Base-by-base conservation (phyloP, 92 coral and sea anemone species). In the Actinostola sp. region DNA sequence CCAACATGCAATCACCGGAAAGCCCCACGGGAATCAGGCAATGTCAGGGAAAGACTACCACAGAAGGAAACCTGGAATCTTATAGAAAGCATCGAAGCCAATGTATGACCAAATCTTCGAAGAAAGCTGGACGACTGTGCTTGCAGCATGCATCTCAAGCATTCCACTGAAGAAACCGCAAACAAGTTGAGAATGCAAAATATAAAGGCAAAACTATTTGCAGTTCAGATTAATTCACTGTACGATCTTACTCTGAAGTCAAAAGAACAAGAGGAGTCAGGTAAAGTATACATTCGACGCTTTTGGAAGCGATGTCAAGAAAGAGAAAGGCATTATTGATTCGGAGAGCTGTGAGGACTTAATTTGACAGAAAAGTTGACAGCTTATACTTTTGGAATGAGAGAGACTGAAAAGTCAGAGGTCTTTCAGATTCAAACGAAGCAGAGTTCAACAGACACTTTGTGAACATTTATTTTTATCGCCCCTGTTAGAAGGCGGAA, bases 91-190 rank as follows among this genome's bases (percentile, higher is more conserved):
- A 83, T 83, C 51, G 60, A 83, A 35, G 74, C 15, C 8, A 80
- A 68, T 81, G 44, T 80, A 73, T 51, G 86, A 81, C 12, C 55
- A 66, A 30, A 76, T 66, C 53, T 81, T 81, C 34, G 86, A 81
- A 39, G 81, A n/a, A 73, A 45, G 68, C 75, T 19, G 80, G 81
- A 0, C 81, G 86, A 19, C 44, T 81, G 1, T 5, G 78, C 70
- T 9, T 32, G 46, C 38, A 66, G 61, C 46, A n/a, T n/a, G n/a
- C n/a, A 16, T 57, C 19, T 54, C 10, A 15, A 49, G 35, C 5
- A 1, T 62, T 3, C 73, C 85, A 35, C n/a, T n/a, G n/a, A n/a
- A n/a, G 79, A n/a, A 73, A 73, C 20, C 35, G 69, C 31, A 72
- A 81, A 41, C 80, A 81, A 48, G 80, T 81, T 21, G 70, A 73